phyloP scores from a whole-genome alignment of 2,888 invertebrate genomes.

The Xestoiulus laeticollis region DNA sequence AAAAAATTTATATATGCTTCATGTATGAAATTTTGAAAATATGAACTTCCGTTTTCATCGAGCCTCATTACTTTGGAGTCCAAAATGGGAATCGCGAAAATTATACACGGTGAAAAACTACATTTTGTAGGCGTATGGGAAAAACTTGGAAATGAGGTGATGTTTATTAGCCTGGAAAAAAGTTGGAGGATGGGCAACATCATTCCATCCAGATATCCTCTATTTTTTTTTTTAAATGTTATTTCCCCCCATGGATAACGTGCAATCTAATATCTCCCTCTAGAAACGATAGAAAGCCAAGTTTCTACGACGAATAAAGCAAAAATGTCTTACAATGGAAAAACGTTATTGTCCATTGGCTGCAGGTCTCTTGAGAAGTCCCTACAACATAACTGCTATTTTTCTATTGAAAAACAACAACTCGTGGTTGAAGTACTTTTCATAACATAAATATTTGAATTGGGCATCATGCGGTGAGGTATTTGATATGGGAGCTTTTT shows the following conservation, averaged over 20 bases:
- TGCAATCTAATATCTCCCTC: too few species aligned
- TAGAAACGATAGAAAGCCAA: too few species aligned
- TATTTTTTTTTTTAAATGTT: neutral
- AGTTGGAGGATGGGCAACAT: neutral
- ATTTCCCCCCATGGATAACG: neutral
- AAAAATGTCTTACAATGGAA: too few species aligned
- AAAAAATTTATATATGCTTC: neutral
- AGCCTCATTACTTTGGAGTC: neutral
- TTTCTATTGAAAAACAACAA: too few species aligned
- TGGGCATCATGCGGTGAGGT: too few species aligned
- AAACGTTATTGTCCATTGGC: too few species aligned
- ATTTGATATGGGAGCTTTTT: too few species aligned
- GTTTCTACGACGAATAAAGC: too few species aligned
- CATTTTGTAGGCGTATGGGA: neutral
- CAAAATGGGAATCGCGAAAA: neutral
- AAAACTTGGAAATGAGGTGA: neutral
- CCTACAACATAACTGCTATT: too few species aligned
- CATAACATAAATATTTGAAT: too few species aligned
- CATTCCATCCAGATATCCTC: neutral
- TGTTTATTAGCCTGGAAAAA: neutral
- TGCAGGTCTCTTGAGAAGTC: too few species aligned
- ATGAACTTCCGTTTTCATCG: neutral
- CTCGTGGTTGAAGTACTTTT: too few species aligned
- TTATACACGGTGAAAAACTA: neutral
- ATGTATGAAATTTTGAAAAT: slow-evolving; percentile 10